Percentiles rank a stretch among this genome's conserved stretches.
phyloP scores from a whole-genome alignment of 2,113 vertebrate species.

The Condylura cristata region DNA sequence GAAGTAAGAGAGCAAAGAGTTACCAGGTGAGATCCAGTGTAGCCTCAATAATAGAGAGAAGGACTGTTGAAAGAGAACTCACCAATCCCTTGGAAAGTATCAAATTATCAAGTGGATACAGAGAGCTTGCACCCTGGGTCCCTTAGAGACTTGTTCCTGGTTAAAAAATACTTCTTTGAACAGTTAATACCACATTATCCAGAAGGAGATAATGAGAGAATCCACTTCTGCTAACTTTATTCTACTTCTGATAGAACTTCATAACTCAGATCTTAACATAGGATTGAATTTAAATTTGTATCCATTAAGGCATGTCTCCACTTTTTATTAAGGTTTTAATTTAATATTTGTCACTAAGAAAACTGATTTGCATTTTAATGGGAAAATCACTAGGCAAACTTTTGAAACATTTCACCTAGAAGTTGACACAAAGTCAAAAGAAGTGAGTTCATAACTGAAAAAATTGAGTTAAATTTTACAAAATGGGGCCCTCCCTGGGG shows the following conservation, averaged over 20 bases:
- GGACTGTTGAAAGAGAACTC: too few species aligned
- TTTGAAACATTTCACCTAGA: constrained; percentile 60
- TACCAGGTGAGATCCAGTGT: too few species aligned
- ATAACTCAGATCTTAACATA: constrained; percentile 56
- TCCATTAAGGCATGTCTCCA: constrained; percentile 62
- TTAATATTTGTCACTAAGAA: constrained; percentile 75
- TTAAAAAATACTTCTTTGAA: constrained; percentile 34
- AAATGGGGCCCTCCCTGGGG: too few species aligned
- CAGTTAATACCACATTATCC: not conserved
- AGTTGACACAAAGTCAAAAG: constrained; percentile 72
- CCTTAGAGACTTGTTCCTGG: not conserved
- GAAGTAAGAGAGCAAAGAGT: too few species aligned
- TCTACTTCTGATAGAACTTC: constrained; percentile 35
- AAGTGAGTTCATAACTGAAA: constrained; percentile 56
- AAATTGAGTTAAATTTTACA: not conserved
- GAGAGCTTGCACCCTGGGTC: too few species aligned
- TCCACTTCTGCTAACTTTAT: not conserved
- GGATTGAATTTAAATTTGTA: constrained; percentile 58
- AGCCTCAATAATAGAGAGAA: too few species aligned
- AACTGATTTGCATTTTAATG: constrained; percentile 80
- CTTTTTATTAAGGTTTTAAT: constrained; percentile 73
- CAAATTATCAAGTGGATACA: too few species aligned
- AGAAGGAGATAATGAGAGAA: constrained; percentile 2
- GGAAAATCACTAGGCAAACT: constrained; percentile 69
- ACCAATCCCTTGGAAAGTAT: too few species aligned